Evolutionary conservation across 2,113 vertebrate genomes (phyloP).

Genomic region (Ariopsis seemanni): DNA sequence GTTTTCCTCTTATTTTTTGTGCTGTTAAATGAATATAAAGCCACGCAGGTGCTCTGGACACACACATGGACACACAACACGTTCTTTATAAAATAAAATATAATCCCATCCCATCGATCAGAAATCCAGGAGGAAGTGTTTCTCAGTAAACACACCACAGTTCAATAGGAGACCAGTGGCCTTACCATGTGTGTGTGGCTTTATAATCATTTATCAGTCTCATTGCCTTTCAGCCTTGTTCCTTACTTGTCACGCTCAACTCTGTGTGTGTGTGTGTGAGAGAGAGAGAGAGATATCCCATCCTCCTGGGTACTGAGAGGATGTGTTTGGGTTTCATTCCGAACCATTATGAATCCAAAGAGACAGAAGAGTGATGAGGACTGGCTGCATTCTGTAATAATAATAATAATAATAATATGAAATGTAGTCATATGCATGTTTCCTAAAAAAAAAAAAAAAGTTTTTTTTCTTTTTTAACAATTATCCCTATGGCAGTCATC

Average conservation of each 20-base stretch:
- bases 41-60: not conserved
- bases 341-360: slow-evolving; percentile 67
- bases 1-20: slow-evolving; percentile 34
- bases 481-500: too few species aligned
- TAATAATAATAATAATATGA: not conserved
- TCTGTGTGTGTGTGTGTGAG: not conserved
- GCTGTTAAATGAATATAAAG: slow-evolving; percentile 48
- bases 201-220: slow-evolving; percentile 72
- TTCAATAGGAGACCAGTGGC: slow-evolving; percentile 65
- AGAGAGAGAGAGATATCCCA: too few species aligned
- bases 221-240: slow-evolving; percentile 73
- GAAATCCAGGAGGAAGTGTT: slow-evolving; percentile 68
- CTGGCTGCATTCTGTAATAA: not conserved
- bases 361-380: slow-evolving; percentile 48
- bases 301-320: slow-evolving; percentile 2
- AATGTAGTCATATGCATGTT: not conserved
- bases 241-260: slow-evolving; percentile 56
- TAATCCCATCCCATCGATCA: slow-evolving; percentile 75
- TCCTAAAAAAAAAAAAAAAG: too few species aligned
- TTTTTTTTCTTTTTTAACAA: too few species aligned
- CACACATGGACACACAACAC: slow-evolving; percentile 18
- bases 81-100: slow-evolving; percentile 66
- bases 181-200: slow-evolving; percentile 43
- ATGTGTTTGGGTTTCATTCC: slow-evolving; percentile 53
- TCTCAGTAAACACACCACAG: slow-evolving; percentile 70